Base-by-base conservation (phyloP, 37 sponge, comb jelly and placozoan species). In the Cliona cf. orientalis region DNA sequence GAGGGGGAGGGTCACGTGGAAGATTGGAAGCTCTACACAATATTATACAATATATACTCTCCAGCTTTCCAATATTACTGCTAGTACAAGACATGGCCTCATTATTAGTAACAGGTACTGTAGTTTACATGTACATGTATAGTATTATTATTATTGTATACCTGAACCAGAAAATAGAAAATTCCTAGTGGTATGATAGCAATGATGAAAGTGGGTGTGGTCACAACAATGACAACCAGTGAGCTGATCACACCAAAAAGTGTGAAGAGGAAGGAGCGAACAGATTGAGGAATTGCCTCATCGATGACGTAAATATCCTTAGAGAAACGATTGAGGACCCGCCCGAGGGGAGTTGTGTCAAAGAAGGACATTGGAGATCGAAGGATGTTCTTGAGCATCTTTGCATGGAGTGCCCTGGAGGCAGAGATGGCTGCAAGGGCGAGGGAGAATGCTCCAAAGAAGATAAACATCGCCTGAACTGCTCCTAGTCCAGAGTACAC, bases 351-450 rank as follows among this genome's bases (percentile, higher is more conserved):
- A 21, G 95, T 98, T 1, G 93, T 95, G 71, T 98, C 98, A 67
- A 97, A 97, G 91, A 97, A 97, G 9, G 90, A 69, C 88, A 97
- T 86, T 25, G 98, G 98, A 55, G 87, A 80, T 0, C 93, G 85
- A 0, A 97, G 75, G 69, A 95, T 71, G 73, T 85, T 92, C 19
- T 60, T 31, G 1, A 95, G 80, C 67, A 95, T 67, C 26, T 36
- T 42, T 38, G 74, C 71, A 41, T 95, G 96, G 25, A 95, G 75
- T 33, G 39, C 14, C 9, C 78, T 42, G 0, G 95, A 91, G n/a
- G 95, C 95, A 35, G 65, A 34, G 23, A 91, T 66, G 34, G 70
- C 75, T 22, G 80, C 93, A 39, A 80, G 42, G 25, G 92, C 85
- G 4, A 91, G 63, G 33, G 75, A 9, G 36, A 93, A 81, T 39